Evolutionary conservation across 2,888 invertebrate genomes (phyloP).

Genomic region (Leptarthrus brevirostris): DNA sequence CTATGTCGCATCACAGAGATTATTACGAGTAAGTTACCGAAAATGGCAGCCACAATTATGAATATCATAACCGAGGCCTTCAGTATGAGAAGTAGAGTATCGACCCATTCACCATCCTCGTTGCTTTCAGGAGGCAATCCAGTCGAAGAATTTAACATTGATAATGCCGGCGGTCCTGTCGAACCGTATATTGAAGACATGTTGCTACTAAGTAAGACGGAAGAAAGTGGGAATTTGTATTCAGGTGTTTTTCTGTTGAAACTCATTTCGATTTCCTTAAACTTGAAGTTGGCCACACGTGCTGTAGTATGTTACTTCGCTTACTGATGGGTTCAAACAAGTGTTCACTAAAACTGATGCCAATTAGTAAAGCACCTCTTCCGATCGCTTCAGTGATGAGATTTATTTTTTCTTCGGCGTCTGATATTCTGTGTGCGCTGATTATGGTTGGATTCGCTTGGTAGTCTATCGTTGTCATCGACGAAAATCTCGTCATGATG

Average conservation of each 20-base stretch:
- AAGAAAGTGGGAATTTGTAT: neutral
- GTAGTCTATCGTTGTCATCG: conserved; percentile 49
- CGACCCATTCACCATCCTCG: conserved; percentile 67
- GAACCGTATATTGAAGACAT: conserved; percentile 54
- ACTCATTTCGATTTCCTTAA: conserved; percentile 12
- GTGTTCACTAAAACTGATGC: neutral
- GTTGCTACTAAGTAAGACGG: conserved; percentile 23
- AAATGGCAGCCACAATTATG: conserved; percentile 88
- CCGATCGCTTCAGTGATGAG: neutral
- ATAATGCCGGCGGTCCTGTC: conserved; percentile 52
- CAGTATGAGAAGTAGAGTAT: conserved; percentile 72
- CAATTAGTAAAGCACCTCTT: conserved; percentile 4
- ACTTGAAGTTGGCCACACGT: neutral
- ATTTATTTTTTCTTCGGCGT: conserved; percentile 10
- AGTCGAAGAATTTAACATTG: neutral
- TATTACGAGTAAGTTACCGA: conserved; percentile 91
- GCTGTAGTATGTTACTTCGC: neutral
- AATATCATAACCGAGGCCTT: conserved; percentile 87
- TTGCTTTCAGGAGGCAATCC: no score
- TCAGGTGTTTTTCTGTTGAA: conserved; percentile 13
- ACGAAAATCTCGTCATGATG: conserved; percentile 55
- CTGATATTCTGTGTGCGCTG: conserved; percentile 6
- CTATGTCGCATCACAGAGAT: conserved; percentile 84
- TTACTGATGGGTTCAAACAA: neutral
- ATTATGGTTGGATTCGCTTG: conserved; percentile 26